Percentiles rank a stretch among this genome's conserved stretches.
These are phyloP conservation scores for Macropis europaea DNA, from an alignment of 2,888 invertebrate genomes.

Conservation along the genomic window DNA sequence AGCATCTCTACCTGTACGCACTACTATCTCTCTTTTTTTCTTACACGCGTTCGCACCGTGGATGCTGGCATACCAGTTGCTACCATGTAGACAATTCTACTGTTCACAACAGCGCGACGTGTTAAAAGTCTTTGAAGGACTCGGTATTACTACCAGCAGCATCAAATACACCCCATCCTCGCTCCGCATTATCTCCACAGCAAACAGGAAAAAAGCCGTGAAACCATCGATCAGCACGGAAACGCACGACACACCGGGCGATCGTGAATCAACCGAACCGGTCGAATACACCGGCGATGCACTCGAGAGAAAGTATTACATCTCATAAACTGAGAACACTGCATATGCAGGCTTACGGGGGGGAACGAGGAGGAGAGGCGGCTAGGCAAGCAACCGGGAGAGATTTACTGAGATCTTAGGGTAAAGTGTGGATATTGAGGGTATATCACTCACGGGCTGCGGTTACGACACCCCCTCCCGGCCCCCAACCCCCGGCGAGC, in stretches of 20 bases:
- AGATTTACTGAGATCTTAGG: constrained; percentile 76
- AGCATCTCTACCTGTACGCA: no score
- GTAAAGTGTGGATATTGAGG: constrained; percentile 77
- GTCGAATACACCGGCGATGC: not conserved
- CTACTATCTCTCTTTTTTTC: no score
- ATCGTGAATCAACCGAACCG: constrained; percentile 32
- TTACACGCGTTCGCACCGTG: no score
- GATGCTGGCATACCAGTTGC: no score
- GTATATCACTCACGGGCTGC: constrained; percentile 75
- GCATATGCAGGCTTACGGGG: constrained; percentile 59
- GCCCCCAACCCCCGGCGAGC: not conserved
- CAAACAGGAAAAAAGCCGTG: no score
- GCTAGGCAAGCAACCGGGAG: constrained; percentile 64
- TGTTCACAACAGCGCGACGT: no score
- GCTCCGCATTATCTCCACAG: no score
- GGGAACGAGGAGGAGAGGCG: constrained; percentile 47
- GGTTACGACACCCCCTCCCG: constrained; percentile 62
- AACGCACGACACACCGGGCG: not conserved
- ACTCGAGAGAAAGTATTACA: constrained; percentile 62
- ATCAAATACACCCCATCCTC: no score
- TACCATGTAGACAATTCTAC: no score
- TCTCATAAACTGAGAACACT: constrained; percentile 68
- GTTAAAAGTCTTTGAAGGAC: no score
- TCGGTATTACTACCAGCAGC: no score
- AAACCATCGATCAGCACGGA: no score